Evolutionary conservation across 2,113 vertebrate genomes (phyloP).

Genomic region (Megaceryle torquata): DNA sequence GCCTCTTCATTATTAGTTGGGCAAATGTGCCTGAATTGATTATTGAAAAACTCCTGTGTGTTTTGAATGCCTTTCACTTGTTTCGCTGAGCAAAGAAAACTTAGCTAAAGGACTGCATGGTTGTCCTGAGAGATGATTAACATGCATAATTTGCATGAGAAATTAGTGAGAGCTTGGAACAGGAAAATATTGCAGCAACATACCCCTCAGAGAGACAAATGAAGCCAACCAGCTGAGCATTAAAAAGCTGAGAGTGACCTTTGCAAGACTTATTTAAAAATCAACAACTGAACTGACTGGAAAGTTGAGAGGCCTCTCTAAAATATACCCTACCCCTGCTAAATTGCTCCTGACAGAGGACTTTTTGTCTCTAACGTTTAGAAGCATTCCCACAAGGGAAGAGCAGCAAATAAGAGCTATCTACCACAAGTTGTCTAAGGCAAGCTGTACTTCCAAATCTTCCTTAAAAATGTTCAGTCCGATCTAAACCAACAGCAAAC

Average conservation of each 20-base stretch:
- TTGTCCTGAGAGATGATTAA: background rate
- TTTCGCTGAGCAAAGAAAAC: background rate
- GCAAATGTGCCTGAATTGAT: background rate
- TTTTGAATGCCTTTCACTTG: background rate
- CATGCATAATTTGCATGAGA: slow-evolving; percentile 10
- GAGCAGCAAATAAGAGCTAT: background rate
- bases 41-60: background rate
- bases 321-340: background rate
- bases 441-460: background rate
- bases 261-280: slow-evolving; percentile 17
- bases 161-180: background rate
- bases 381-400: background rate
- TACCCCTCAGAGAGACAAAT: slow-evolving; percentile 1
- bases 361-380: background rate
- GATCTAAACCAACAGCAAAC: slow-evolving; percentile 30
- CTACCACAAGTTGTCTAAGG: background rate
- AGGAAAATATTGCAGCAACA: background rate
- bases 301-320: background rate
- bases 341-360: background rate
- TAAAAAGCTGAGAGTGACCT: background rate
- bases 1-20: background rate
- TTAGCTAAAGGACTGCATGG: background rate
- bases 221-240: background rate
- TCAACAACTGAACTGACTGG: background rate
- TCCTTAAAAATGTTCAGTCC: slow-evolving; percentile 1